Evolutionary conservation across 2,888 invertebrate genomes (phyloP), one percentile per base, ranked within the genome.

Genomic region (Aelia acuminata): DNA sequence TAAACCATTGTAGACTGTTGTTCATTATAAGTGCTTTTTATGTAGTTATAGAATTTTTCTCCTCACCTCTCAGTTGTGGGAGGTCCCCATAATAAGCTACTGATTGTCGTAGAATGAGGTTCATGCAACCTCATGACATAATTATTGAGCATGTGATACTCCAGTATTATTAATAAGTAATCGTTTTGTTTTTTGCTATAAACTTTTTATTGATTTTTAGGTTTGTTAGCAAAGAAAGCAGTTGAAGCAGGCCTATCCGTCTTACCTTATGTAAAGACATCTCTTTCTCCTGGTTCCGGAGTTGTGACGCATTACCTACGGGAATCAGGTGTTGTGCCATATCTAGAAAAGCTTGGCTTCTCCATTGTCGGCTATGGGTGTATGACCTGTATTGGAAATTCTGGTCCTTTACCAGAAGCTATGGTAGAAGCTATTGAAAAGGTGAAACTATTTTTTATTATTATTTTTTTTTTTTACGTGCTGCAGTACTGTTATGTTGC

Each of bases 301-400:
- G 98, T 98, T 0, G 98, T 98, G 47, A 98, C 98, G 0, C 98
- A 98, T 92, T 97, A 97, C 92, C 93, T 97, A 10, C 93, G 94
- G 92, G 98, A 98, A 92, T 98, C 98, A 1, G 98, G 98, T 0
- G 98, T 99, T 3, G 95, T 97, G 26, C 97, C 98, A 0, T 96
- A 96, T 91, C 92, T 99, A 88, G 95, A 96, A 91, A 94, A 96
- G 92, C 93, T 99, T 1, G 99, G 99, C 13, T 99, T 99, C 92
- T 95, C 97, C 92, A 96, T 98, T 85, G 98, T 99, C 1, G 99
- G 99, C n/a, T 99, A 99, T 92, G 99, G 99, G 0, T 99, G 99
- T 92, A 99, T 99, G 99, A 99, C 99, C 0, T 99, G 99, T 92
- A 99, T 99, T 91, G 99, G 99, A 0, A 99, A 99, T 93, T 98